Percentiles rank a stretch among this genome's conserved stretches.
Conservation (phyloP, 2,797 vertebrate species). For the Lateolabrax maculatus region DNA sequence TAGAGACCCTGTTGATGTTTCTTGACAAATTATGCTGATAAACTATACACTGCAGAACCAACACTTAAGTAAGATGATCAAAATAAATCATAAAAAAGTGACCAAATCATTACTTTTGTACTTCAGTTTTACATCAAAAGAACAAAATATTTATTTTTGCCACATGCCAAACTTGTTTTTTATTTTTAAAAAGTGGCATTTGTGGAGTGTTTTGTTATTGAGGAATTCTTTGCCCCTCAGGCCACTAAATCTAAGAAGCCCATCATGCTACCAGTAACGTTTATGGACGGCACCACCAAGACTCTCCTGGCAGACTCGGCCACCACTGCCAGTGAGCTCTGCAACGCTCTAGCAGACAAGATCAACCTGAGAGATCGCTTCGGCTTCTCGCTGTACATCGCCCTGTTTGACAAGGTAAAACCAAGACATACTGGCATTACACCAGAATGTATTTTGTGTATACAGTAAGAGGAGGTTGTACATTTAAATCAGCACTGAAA, state of each 20-base stretch:
- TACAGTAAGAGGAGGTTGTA: too few species aligned
- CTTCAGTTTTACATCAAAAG: background rate
- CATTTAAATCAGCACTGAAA: too few species aligned
- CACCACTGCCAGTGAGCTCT: conserved; percentile 95
- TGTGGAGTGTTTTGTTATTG: background rate
- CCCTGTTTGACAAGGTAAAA: conserved; percentile 96
- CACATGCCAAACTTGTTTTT: background rate
- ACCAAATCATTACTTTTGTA: background rate
- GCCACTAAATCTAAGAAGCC: conserved; percentile 99
- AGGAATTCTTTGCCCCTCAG: conserved; percentile 70
- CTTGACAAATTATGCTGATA: background rate
- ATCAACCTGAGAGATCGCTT: conserved; percentile 93
- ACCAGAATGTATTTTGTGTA: background rate
- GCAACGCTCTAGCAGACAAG: conserved; percentile 93
- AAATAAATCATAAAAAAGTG: background rate
- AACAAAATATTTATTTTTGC: background rate
- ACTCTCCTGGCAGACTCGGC: conserved; percentile 95
- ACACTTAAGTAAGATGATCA: background rate
- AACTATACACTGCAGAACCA: background rate
- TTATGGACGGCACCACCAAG: conserved; percentile 98
- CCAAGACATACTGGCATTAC: background rate
- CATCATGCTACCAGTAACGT: conserved; percentile 96
- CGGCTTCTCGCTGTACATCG: conserved; percentile 98
- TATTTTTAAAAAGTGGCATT: background rate
- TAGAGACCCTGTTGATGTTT: background rate